phyloP scores from a whole-genome alignment of 2,797 vertebrate species.

The Melanotaenia maccullochi region DNA sequence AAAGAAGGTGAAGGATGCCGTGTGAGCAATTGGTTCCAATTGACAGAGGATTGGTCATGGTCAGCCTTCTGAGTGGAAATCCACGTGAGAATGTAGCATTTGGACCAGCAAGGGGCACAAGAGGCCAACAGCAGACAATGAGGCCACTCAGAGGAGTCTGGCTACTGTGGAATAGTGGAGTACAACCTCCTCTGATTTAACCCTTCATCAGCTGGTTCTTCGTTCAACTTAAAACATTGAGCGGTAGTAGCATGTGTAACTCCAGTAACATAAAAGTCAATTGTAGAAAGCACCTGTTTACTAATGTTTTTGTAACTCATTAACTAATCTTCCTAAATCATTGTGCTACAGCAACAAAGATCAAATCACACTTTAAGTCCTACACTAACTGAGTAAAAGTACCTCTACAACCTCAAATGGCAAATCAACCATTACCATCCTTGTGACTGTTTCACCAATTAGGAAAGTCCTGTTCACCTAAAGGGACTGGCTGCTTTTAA shows the following conservation, averaged over 20 bases:
- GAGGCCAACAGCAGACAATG: slow-evolving; percentile 79
- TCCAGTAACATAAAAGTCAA: slow-evolving; percentile 1
- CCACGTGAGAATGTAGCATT: slow-evolving; percentile 85
- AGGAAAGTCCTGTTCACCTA: slow-evolving; percentile 66
- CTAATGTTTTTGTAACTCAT: neutral
- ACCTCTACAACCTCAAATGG: slow-evolving; percentile 39
- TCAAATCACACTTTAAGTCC: slow-evolving; percentile 29
- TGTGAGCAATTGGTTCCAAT: slow-evolving; percentile 84
- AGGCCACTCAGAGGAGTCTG: slow-evolving; percentile 79
- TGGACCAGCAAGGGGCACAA: slow-evolving; percentile 78
- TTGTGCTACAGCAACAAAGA: slow-evolving; percentile 24
- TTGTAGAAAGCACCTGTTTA: neutral
- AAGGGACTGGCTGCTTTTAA: slow-evolving; percentile 69
- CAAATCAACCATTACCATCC: slow-evolving; percentile 45
- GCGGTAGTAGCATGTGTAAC: neutral
- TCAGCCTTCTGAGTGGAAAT: slow-evolving; percentile 83
- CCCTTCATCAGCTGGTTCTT: slow-evolving; percentile 64
- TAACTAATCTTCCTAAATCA: neutral
- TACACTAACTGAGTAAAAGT: slow-evolving; percentile 48
- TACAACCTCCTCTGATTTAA: slow-evolving; percentile 72
- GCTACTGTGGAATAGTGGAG: slow-evolving; percentile 65
- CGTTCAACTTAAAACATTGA: slow-evolving; percentile 37
- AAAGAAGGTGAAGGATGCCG: slow-evolving; percentile 81
- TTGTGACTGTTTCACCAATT: slow-evolving; percentile 81
- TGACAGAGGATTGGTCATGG: slow-evolving; percentile 84